These are phyloP conservation scores for Lepidochitona cinerea DNA, from an alignment of 2,888 invertebrate genomes.

Conservation along the genomic window DNA sequence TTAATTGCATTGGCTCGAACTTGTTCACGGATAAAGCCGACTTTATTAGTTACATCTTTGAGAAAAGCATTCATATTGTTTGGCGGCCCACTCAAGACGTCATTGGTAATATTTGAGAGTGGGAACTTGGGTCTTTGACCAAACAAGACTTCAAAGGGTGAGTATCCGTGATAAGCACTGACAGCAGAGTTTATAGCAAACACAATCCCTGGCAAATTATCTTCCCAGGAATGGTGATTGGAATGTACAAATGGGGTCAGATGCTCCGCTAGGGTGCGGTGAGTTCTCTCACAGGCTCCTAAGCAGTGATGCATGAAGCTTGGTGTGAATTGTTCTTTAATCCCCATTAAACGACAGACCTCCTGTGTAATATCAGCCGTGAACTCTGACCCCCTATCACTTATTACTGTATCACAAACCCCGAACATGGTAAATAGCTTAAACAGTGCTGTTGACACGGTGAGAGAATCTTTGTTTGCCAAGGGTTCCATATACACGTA, in stretches of 20 bases:
- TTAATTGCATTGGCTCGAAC: background rate
- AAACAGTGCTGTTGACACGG: background rate
- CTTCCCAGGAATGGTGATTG: background rate
- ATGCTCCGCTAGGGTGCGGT: background rate
- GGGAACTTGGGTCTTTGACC: background rate
- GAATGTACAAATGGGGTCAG: background rate
- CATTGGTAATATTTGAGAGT: background rate
- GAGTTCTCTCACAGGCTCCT: background rate
- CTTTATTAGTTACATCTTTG: background rate
- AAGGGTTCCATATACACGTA: background rate
- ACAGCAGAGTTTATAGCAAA: slow-evolving; percentile 1
- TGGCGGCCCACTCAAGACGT: background rate
- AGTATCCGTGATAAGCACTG: background rate
- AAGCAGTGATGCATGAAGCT: slow-evolving; percentile 3
- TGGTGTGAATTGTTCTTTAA: background rate
- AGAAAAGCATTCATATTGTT: background rate
- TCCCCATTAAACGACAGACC: background rate
- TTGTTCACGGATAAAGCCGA: background rate
- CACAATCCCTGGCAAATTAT: background rate
- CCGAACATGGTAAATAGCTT: background rate
- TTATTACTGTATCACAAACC: background rate
- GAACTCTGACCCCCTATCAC: slow-evolving; percentile 3
- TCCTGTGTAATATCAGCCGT: background rate
- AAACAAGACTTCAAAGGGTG: slow-evolving; percentile 13
- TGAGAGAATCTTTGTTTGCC: background rate